Evolutionary conservation across 2,888 invertebrate genomes (phyloP).

Genomic region (Mythimna ferrago): DNA sequence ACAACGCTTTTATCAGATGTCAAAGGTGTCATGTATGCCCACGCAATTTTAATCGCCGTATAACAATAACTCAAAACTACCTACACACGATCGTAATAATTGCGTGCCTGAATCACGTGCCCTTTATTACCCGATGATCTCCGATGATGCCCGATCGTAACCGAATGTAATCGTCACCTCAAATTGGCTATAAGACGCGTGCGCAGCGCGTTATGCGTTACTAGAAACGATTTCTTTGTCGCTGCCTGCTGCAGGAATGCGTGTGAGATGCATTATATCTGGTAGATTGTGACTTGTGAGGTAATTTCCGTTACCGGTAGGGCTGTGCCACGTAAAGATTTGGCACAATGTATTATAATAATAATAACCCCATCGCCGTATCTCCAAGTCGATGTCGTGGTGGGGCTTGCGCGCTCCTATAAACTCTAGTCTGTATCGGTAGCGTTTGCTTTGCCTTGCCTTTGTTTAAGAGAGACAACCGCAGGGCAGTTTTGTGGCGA

Average conservation of each 20-base stretch:
- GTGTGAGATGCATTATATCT: slow-evolving; percentile 66
- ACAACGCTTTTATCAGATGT: slow-evolving; percentile 6
- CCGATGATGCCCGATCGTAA: slow-evolving; percentile 51
- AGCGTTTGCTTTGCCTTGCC: too few species aligned
- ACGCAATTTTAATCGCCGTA: background rate
- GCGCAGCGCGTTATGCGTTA: slow-evolving; percentile 56
- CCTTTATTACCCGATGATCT: slow-evolving; percentile 46
- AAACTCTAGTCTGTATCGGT: too few species aligned
- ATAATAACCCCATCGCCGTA: too few species aligned
- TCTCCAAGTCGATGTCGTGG: too few species aligned
- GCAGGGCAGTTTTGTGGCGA: too few species aligned
- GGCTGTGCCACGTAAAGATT: slow-evolving; percentile 28
- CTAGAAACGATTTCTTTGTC: slow-evolving; percentile 64
- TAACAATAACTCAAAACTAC: slow-evolving; percentile 8
- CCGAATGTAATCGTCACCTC: slow-evolving; percentile 66
- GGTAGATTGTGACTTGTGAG: slow-evolving; percentile 61
- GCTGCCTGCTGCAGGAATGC: slow-evolving; percentile 62
- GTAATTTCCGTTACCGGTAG: slow-evolving; percentile 57
- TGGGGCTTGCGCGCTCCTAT: too few species aligned
- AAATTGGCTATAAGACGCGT: slow-evolving; percentile 62
- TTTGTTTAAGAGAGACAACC: too few species aligned
- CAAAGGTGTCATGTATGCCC: slow-evolving; percentile 8
- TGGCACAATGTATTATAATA: background rate
- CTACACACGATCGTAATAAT: slow-evolving; percentile 7
- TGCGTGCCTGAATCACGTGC: slow-evolving; percentile 48